phyloP scores from a whole-genome alignment of 2,797 vertebrate genomes.

The Gallirallus australis region DNA sequence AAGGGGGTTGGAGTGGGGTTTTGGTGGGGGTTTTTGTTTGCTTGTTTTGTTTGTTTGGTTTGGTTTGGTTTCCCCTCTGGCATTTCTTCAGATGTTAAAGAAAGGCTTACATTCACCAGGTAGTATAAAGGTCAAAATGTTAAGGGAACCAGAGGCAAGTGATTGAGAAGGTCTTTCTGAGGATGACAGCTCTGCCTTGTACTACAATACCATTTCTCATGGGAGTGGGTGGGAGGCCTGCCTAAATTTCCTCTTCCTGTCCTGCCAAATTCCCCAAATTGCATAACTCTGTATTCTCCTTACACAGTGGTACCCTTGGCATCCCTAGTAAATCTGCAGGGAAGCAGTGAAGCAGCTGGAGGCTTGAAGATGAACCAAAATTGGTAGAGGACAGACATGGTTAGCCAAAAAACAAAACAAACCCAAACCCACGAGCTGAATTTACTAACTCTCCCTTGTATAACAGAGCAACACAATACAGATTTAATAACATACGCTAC shows the following conservation, averaged over 20 bases:
- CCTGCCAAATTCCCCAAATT: slow-evolving; percentile 67
- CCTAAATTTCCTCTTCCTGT: slow-evolving; percentile 62
- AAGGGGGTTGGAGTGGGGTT: too few relatives aligned
- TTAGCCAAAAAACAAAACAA: slow-evolving; percentile 54
- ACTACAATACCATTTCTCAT: slow-evolving; percentile 41
- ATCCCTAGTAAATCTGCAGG: slow-evolving; percentile 57
- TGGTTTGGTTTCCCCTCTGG: background rate
- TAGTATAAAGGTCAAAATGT: background rate
- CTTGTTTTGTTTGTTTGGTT: background rate
- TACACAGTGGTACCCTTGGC: slow-evolving; percentile 69
- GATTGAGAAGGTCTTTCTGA: slow-evolving; percentile 30
- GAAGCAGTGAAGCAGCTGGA: slow-evolving; percentile 59
- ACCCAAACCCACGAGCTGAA: slow-evolving; percentile 19
- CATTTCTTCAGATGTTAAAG: background rate
- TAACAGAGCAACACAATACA: slow-evolving; percentile 41
- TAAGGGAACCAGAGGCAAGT: background rate
- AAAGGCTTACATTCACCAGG: background rate
- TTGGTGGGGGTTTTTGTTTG: too few relatives aligned
- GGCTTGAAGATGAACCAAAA: slow-evolving; percentile 61
- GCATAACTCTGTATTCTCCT: slow-evolving; percentile 69
- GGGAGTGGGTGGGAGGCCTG: slow-evolving; percentile 62
- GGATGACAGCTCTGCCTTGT: slow-evolving; percentile 41
- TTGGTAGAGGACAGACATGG: slow-evolving; percentile 36
- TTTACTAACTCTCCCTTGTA: slow-evolving; percentile 60
- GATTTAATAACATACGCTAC: slow-evolving; percentile 66